Evolutionary conservation across 2,113 vertebrate species (phyloP), one percentile per base, ranked within the genome.

Genomic region (Hydropotes inermis): DNA sequence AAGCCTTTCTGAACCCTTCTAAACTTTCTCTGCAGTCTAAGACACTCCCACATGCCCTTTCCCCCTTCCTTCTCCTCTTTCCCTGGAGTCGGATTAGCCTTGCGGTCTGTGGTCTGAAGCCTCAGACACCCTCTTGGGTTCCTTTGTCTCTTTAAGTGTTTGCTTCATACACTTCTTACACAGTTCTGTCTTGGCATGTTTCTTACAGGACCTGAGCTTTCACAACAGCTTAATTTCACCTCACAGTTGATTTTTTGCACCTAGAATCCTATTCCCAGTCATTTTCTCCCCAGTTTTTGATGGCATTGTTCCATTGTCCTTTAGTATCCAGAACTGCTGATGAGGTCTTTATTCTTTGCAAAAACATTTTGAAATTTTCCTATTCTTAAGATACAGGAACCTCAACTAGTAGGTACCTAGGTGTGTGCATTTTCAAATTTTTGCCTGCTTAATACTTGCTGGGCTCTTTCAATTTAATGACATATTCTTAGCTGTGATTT

Each of bases 291-390:
- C 12, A 36, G 54, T 84, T 64, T 50, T 87, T 61, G 19, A 78
- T 55, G 54, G 7, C 33, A 52, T n/a, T 30, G 28, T 25, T 93
- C 33, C 17, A 33, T 6, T 78, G 76, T 60, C 47, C 30, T 55
- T 89, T 64, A 86, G 86, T n/a, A 50, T 81, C 60, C 21, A 43
- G 91, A 91, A 90, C 67, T 94, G 54, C 61, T 60, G 79, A 60
- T 28, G 33, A 91, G 28, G 28, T 43, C 64, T 91, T 89, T 43
- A 84, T 87, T 33, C 21, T 98, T 97, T 85, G 33, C 60, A 83
- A 74, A 89, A 78, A 90, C 19, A 50, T 93, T 97, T 94, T 70
- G 57, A 95, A 95, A 76, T 85, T 85, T 55, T 55, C 70, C 58
- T 95, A 81, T 94, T 95, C 30, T 55, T 50, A 27, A 83, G 82